These are phyloP conservation scores for Gymnoscopelus microlampas DNA, from an alignment of 2,797 vertebrate species.

Conservation along the genomic window DNA sequence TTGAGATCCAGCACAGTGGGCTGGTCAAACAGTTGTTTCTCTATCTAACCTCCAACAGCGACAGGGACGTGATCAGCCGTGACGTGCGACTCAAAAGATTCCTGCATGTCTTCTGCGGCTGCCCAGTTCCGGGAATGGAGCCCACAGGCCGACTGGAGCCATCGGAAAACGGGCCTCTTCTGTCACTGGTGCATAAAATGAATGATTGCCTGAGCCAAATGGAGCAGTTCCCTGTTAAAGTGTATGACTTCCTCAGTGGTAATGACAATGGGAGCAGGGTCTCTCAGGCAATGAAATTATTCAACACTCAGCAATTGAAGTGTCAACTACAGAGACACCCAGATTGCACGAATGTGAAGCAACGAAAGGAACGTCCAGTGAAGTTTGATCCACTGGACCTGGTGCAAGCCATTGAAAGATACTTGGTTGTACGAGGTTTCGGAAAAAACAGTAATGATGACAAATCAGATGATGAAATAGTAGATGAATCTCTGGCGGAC, in stretches of 20 bases:
- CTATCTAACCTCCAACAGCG: slow-evolving; percentile 93
- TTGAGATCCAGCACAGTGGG: slow-evolving; percentile 99
- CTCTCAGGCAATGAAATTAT: slow-evolving; percentile 99
- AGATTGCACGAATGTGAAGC: slow-evolving; percentile 98
- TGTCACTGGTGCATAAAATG: slow-evolving; percentile 98
- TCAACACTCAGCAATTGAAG: slow-evolving; percentile 99
- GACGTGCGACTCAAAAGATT: slow-evolving; percentile 96
- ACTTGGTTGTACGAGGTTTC: slow-evolving; percentile 96
- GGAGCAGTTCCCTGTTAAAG: slow-evolving; percentile 99
- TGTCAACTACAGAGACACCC: slow-evolving; percentile 99
- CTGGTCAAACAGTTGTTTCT: slow-evolving; percentile 97
- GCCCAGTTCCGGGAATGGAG: slow-evolving; percentile 93
- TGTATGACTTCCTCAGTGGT: slow-evolving; percentile 98
- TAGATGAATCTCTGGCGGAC: slow-evolving; percentile 95
- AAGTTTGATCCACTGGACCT: slow-evolving; percentile 98
- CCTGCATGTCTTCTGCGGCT: slow-evolving; percentile 94
- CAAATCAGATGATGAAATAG: slow-evolving; percentile 97
- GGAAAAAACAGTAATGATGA: slow-evolving; percentile 96
- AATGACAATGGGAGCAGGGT: slow-evolving; percentile 99
- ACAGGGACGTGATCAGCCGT: slow-evolving; percentile 91
- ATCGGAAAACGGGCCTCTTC: slow-evolving; percentile 88
- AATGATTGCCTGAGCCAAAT: slow-evolving; percentile 99
- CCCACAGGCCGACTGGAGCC: slow-evolving; percentile 90
- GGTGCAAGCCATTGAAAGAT: slow-evolving; percentile 98
- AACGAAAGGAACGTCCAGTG: slow-evolving; percentile 99